phyloP scores from a whole-genome alignment of 2,888 invertebrate species.

The Sabatieria punctata region DNA sequence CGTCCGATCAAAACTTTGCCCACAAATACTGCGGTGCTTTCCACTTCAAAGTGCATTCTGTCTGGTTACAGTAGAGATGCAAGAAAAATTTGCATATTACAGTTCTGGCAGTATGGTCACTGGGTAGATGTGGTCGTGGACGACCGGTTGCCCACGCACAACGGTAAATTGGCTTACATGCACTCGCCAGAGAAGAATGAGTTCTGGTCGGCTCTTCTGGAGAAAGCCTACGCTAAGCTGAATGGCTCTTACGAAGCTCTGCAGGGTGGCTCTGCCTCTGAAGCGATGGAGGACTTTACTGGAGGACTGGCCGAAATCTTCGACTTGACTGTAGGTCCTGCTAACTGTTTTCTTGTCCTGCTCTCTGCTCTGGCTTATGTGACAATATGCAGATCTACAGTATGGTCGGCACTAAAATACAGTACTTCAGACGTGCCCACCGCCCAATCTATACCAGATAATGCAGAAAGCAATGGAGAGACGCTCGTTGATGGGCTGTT shows the following conservation, averaged over 20 bases:
- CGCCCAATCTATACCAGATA: constrained; percentile 66
- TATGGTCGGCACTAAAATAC: too few species aligned
- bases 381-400: too few species aligned
- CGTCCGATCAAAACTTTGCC: constrained; percentile 70
- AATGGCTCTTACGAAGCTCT: constrained; percentile 90
- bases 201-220: constrained; percentile 80
- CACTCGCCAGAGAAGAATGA: constrained; percentile 64
- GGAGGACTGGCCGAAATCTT: constrained; percentile 37
- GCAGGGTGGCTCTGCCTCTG: constrained; percentile 51
- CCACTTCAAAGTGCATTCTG: constrained; percentile 45
- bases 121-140: constrained; percentile 75
- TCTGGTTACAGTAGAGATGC: not conserved
- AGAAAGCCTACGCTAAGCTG: constrained; percentile 69
- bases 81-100: too few species aligned
- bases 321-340: constrained; percentile 46
- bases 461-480: constrained; percentile 70
- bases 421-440: too few species aligned
- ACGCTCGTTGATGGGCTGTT: constrained; percentile 77
- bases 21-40: constrained; percentile 75
- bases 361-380: too few species aligned
- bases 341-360: too few species aligned
- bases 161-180: constrained; percentile 62
- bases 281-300: constrained; percentile 92
- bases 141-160: constrained; percentile 66
- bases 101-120: constrained; percentile 72